Evolutionary conservation across 2,113 vertebrate species (phyloP).

Genomic region (Crocuta crocuta): DNA sequence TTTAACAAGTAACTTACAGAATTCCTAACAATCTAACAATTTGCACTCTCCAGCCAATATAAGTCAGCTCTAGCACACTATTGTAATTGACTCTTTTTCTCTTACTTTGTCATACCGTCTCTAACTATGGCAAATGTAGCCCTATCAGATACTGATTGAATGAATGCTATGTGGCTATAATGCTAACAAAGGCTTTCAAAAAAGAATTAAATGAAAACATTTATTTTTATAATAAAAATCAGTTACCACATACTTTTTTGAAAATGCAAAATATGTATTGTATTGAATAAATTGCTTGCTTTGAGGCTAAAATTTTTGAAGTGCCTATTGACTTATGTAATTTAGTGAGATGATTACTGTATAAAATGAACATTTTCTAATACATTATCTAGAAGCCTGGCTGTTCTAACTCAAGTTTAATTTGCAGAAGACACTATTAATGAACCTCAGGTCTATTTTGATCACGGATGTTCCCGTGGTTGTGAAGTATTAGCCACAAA

Average conservation of each 20-base stretch:
- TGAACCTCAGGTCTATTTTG: constrained; percentile 56
- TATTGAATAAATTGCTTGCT: constrained; percentile 9
- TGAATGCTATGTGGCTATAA: background rate
- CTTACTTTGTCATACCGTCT: background rate
- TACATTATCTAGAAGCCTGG: constrained; percentile 16
- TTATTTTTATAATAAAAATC: background rate
- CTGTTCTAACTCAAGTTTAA: constrained; percentile 58
- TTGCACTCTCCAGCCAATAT: background rate
- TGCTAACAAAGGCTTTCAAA: background rate
- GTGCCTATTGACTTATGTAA: background rate
- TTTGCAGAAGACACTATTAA: constrained; percentile 29
- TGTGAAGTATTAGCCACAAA: constrained; percentile 39
- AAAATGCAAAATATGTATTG: background rate
- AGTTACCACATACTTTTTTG: background rate
- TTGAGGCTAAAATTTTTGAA: constrained; percentile 25
- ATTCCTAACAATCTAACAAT: background rate
- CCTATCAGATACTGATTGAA: background rate
- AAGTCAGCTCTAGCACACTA: background rate
- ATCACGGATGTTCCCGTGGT: background rate
- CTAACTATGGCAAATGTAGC: background rate
- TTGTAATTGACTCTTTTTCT: background rate
- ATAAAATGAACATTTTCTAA: background rate
- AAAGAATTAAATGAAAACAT: background rate
- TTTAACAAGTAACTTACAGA: background rate
- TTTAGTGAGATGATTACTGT: background rate